Conservation (phyloP, 2,888 invertebrate species). For the Habrosyne pyritoides region DNA sequence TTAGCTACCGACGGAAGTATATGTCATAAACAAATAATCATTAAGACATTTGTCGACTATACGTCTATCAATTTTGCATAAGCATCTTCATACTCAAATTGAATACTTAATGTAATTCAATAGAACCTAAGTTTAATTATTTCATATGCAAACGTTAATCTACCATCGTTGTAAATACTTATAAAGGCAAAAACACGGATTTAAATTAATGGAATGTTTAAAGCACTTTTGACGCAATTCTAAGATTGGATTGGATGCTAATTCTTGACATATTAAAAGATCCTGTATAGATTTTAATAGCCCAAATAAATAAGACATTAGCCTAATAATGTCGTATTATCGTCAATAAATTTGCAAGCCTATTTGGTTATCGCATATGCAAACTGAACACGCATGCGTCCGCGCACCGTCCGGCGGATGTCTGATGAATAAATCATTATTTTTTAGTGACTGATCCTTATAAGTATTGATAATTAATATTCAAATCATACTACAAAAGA, state of each 20-base stretch:
- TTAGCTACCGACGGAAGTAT: neutral
- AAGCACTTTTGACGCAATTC: neutral
- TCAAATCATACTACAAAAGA: conserved; percentile 41
- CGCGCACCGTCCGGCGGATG: conserved; percentile 70
- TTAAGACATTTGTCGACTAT: neutral
- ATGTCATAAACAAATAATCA: neutral
- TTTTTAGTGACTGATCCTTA: conserved; percentile 55
- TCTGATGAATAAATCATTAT: conserved; percentile 61
- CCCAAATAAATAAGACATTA: neutral
- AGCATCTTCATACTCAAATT: too few relatives aligned
- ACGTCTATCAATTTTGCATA: neutral
- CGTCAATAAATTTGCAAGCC: conserved; percentile 10
- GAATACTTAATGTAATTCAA: too few relatives aligned
- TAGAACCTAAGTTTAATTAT: too few relatives aligned
- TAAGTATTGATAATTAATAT: conserved; percentile 54
- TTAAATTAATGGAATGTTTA: neutral
- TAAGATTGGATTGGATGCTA: neutral
- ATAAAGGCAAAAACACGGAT: neutral
- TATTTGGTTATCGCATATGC: conserved; percentile 55
- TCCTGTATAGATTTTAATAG: neutral
- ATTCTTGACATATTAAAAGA: neutral
- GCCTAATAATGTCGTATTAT: conserved; percentile 1
- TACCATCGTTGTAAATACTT: too few relatives aligned
- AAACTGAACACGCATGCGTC: conserved; percentile 64
- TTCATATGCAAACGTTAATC: too few relatives aligned